These are phyloP conservation scores for Mylabris phalerata DNA, from an alignment of 1,140 invertebrate genomes.

Conservation along the genomic window DNA sequence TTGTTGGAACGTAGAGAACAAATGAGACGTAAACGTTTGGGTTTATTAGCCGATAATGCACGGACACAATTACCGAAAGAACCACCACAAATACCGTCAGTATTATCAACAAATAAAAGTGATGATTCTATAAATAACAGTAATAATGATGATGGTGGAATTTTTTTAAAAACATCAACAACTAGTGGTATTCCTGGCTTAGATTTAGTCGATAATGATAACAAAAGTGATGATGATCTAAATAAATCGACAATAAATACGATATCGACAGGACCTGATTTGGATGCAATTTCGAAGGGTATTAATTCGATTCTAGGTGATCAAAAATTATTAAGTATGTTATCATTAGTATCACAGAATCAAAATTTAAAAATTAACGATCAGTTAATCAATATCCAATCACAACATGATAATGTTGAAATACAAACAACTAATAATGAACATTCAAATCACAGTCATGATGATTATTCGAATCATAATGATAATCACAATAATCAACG, in stretches of 20 bases:
- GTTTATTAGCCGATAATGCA: constrained; percentile 17
- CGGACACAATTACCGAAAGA: constrained; percentile 1
- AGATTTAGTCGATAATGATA: constrained; percentile 49
- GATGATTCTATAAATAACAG: constrained; percentile 2
- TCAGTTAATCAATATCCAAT: constrained; percentile 3
- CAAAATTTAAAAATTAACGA: constrained; percentile 14
- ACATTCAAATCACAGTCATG: constrained; percentile 24
- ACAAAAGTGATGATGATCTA: constrained; percentile 29
- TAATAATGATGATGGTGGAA: constrained; percentile 8
- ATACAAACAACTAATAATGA: constrained; percentile 9
- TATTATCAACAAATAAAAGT: constrained; percentile 17
- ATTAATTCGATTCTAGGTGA: constrained; percentile 54
- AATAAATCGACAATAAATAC: constrained; percentile 25
- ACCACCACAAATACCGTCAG: neutral
- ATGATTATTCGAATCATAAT: constrained; percentile 14
- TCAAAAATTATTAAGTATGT: constrained; percentile 51
- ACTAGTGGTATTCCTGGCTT: constrained; percentile 53
- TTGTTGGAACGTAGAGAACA: constrained; percentile 69
- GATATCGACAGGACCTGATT: constrained; percentile 46
- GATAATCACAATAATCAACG: constrained; percentile 14
- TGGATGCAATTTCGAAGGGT: constrained; percentile 51
- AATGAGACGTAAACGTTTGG: constrained; percentile 63
- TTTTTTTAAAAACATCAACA: constrained; percentile 24
- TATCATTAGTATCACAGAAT: constrained; percentile 46
- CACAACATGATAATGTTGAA: neutral